Percentiles rank a stretch among this genome's conserved stretches.
These are phyloP conservation scores for Osmoderma eremita DNA, from an alignment of 2,888 invertebrate species.

Conservation along the genomic window DNA sequence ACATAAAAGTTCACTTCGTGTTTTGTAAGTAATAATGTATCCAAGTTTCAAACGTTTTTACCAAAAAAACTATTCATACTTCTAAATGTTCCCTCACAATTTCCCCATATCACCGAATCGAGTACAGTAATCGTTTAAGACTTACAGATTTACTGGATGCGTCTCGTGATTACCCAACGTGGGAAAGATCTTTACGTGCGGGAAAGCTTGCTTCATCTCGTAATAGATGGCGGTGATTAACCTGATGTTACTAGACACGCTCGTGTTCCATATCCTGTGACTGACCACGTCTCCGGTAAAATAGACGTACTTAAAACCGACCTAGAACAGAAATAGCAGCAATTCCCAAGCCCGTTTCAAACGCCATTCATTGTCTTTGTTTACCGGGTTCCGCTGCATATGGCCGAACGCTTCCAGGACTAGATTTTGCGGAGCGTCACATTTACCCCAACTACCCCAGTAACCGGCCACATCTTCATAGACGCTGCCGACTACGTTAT, in stretches of 20 bases:
- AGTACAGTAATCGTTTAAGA: conserved; percentile 42
- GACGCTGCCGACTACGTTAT: conserved; percentile 61
- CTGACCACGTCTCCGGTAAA: conserved; percentile 89
- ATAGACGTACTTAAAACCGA: conserved; percentile 70
- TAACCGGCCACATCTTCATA: conserved; percentile 70
- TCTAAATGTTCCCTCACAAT: too few relatives aligned
- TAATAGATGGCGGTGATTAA: conserved; percentile 67
- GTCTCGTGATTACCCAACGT: conserved; percentile 40
- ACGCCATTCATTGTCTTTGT: conserved; percentile 4
- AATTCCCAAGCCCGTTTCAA: not conserved
- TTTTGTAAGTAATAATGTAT: too few relatives aligned
- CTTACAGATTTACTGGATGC: conserved; percentile 40
- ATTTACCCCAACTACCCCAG: conserved; percentile 84
- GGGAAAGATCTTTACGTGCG: conserved; percentile 62
- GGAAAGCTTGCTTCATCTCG: conserved; percentile 63
- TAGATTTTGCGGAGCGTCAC: conserved; percentile 78
- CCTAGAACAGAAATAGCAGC: conserved; percentile 56
- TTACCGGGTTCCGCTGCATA: conserved; percentile 45
- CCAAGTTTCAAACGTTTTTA: too few relatives aligned
- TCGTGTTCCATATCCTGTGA: conserved; percentile 88
- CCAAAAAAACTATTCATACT: too few relatives aligned
- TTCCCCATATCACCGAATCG: not conserved
- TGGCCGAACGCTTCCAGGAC: conserved; percentile 68
- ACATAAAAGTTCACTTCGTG: too few relatives aligned
- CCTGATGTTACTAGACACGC: conserved; percentile 69